phyloP scores from a whole-genome alignment of 2,797 vertebrate genomes.

The Helicolenus hilgendorfi region DNA sequence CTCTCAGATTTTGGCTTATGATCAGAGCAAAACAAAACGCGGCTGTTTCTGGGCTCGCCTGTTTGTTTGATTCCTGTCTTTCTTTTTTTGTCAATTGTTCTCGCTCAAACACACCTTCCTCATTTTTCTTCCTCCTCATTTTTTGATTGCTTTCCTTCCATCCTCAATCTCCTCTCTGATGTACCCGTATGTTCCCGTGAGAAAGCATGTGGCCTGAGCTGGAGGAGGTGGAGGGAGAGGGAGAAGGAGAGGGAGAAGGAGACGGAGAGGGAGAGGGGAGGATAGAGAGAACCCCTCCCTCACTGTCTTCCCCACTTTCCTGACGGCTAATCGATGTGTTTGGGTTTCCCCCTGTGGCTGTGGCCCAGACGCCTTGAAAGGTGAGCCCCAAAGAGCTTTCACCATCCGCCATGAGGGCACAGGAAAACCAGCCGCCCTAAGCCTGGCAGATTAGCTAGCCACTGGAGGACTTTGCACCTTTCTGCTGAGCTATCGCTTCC shows the following conservation, averaged over 20 bases:
- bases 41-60: constrained; percentile 51
- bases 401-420: constrained; percentile 25
- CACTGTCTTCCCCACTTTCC: neutral
- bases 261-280: constrained; percentile 2
- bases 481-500: constrained; percentile 81
- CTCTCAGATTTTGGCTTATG: constrained; percentile 70
- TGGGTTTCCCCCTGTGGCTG: constrained; percentile 70
- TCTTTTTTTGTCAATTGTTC: constrained; percentile 62
- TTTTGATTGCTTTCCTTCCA: constrained; percentile 13
- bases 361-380: constrained; percentile 52
- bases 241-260: neutral
- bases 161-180: constrained; percentile 7
- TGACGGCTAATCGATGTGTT: constrained; percentile 78
- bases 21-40: constrained; percentile 78
- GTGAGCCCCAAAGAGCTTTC: constrained; percentile 46
- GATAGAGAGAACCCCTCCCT: neutral
- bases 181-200: constrained; percentile 39
- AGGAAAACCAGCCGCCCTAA: constrained; percentile 63
- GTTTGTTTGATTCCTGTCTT: constrained; percentile 67
- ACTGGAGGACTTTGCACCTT: constrained; percentile 75
- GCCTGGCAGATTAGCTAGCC: constrained; percentile 75
- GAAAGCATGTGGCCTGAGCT: constrained; percentile 41
- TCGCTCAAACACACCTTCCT: constrained; percentile 35
- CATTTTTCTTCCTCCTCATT: constrained; percentile 29
- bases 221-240: constrained; percentile 9